Percentiles rank a stretch among this genome's conserved stretches.
These are phyloP conservation scores for Hirudinaria manillensis DNA, from an alignment of 2,888 invertebrate species.

Conservation along the genomic window DNA sequence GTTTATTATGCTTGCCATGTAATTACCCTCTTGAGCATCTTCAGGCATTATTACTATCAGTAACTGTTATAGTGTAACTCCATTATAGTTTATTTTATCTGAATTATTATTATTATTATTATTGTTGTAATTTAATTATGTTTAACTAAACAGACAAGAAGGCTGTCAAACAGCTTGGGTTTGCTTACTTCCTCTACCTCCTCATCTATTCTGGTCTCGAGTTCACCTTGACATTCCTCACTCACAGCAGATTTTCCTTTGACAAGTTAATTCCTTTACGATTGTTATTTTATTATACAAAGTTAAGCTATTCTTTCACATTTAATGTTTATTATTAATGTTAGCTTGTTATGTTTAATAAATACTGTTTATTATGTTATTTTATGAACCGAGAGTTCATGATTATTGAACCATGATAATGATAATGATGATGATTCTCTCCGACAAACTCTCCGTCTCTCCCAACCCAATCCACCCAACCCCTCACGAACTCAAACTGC, in stretches of 20 bases:
- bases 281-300: not conserved
- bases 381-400: no score
- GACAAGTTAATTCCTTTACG: constrained; percentile 56
- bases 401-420: no score
- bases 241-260: constrained; percentile 82
- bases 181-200: constrained; percentile 72
- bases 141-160: constrained; percentile 59
- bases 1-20: no score
- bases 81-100: no score
- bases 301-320: constrained; percentile 5
- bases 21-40: no score
- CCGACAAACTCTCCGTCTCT: no score
- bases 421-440: no score
- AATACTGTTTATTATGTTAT: no score
- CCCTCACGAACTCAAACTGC: no score
- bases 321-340: constrained; percentile 5
- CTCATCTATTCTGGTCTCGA: constrained; percentile 93
- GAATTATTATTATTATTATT: not conserved
- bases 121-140: constrained; percentile 38
- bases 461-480: no score
- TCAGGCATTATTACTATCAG: no score
- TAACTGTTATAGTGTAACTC: no score
- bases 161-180: constrained; percentile 50
- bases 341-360: not conserved
- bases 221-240: constrained; percentile 91